A percentile compares a stretch with the other conserved stretches of the same genome.
Conservation (phyloP, 2,113 vertebrate species). For the Eolophus roseicapilla region DNA sequence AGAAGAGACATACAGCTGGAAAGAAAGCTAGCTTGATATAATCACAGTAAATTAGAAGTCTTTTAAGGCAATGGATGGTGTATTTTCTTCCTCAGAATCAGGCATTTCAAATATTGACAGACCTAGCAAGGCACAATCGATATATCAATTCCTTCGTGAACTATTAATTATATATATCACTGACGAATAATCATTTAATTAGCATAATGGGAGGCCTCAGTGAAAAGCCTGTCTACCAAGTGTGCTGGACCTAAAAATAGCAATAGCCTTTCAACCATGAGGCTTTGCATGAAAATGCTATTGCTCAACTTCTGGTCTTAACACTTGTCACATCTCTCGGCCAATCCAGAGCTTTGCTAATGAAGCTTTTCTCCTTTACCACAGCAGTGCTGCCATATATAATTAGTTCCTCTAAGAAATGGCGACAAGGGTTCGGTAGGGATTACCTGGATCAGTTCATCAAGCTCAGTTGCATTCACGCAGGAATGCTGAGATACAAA, state of each 20-base stretch:
- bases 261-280: neutral
- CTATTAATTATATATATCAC: constrained; percentile 48
- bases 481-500: constrained; percentile 89
- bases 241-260: neutral
- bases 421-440: neutral
- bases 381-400: neutral
- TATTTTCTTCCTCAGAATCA: constrained; percentile 20
- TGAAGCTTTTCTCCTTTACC: neutral
- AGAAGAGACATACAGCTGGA: constrained; percentile 15
- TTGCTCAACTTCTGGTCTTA: neutral
- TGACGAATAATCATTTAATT: constrained; percentile 36
- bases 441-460: constrained; percentile 92
- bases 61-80: neutral
- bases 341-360: neutral
- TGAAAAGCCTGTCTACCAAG: neutral
- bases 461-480: constrained; percentile 91
- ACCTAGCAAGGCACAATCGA: constrained; percentile 24
- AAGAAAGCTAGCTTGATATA: constrained; percentile 15
- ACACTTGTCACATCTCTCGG: rapidly evolving
- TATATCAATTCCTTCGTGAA: constrained; percentile 32
- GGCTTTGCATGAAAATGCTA: neutral
- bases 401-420: neutral
- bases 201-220: constrained; percentile 5
- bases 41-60: constrained; percentile 37
- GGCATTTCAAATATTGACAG: constrained; percentile 46